Base-by-base conservation (phyloP, 2,113 vertebrate genomes). In the Pholis gunnellus region DNA sequence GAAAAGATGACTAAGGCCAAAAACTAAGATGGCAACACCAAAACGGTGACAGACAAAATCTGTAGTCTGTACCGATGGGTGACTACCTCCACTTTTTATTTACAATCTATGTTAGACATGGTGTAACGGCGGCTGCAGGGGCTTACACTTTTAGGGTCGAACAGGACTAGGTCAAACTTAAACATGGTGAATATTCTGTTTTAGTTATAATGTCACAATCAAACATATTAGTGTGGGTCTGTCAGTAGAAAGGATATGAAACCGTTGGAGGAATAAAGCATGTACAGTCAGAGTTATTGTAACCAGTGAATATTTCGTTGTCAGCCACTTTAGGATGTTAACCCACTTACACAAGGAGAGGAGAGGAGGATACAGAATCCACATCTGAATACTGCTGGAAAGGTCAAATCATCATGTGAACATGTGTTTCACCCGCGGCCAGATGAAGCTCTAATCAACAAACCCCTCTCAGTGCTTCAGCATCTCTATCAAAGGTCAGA, bases 351-450 rank as follows among this genome's bases (percentile, higher is more conserved):
- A 70, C 9, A 46, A 63, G 29, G 56, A 68, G 79, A 76, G 72
- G 25, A n/a, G 3, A 50, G 54, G 13, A 52, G 71, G 71, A 44
- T n/a, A 36, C 67, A 63, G 67, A 84, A 76, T 57, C 27, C 66
- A 85, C 79, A 84, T 83, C 40, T 81, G 75, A 75, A 78, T 65
- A 50, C 76, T 48, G 60, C 78, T 40, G 48, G 52, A 92, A 94
- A 92, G 93, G 93, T 93, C 90, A 93, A 81, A 78, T 75, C 87
- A 81, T 83, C 84, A 84, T 88, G 82, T 31, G 76, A 87, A 86
- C 87, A 90, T 90, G 85, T 92, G 88, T 91, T 89, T 74, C 64
- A 89, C 90, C 84, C 56, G 71, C 63, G 85, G 91, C 83, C 79
- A 83, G 81, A 90, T 82, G 74, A 78, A 67, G 70, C 82, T 71